Percentiles rank a stretch among this genome's conserved stretches.
Evolutionary conservation across 2,797 vertebrate species (phyloP).

Genomic region (Sebastes matsubarae): DNA sequence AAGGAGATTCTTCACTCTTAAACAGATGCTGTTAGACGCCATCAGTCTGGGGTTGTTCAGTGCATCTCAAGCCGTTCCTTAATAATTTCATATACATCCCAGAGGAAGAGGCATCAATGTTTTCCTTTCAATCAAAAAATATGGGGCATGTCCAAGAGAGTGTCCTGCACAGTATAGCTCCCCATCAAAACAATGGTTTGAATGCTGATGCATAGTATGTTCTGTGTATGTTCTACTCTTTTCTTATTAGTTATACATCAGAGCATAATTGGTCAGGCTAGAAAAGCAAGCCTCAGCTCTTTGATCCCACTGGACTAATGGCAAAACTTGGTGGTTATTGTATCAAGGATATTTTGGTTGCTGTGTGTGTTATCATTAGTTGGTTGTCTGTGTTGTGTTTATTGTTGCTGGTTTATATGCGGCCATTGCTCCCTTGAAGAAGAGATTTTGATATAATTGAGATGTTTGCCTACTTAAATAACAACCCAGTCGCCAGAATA

Average conservation of each 20-base stretch:
- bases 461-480: not conserved
- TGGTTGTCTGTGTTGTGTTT: not conserved
- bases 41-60: not conserved
- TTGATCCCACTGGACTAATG: conserved; percentile 1
- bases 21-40: conserved; percentile 12
- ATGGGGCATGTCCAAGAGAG: not conserved
- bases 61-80: not conserved
- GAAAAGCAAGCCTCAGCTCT: not conserved
- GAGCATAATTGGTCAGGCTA: not conserved
- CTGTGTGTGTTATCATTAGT: not conserved
- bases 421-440: not conserved
- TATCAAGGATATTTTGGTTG: not conserved
- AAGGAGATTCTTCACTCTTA: conserved; percentile 18
- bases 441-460: not conserved
- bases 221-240: not conserved
- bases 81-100: not conserved
- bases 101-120: conserved; percentile 14
- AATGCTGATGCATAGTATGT: not conserved
- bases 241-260: conserved; percentile 27
- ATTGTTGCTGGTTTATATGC: not conserved
- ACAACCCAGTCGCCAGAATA: too few relatives aligned
- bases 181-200: not conserved
- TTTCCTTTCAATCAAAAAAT: not conserved
- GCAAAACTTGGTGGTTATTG: not conserved
- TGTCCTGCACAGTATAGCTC: not conserved